Percentiles rank a stretch among this genome's conserved stretches.
Evolutionary conservation across 2,888 invertebrate genomes (phyloP).

Genomic region (Phalera bucephala): DNA sequence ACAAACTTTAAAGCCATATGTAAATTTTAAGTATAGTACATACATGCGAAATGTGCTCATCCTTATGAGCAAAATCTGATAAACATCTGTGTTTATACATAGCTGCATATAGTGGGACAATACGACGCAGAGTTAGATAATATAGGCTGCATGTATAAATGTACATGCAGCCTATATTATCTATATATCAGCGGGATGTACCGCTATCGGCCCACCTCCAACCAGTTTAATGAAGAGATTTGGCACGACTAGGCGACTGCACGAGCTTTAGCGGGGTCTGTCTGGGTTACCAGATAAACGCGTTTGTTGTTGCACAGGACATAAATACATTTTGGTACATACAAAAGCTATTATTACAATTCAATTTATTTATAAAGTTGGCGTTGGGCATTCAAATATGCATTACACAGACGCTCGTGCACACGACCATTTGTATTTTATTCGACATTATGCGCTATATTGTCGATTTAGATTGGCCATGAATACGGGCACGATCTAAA

Average conservation of each 20-base stretch:
- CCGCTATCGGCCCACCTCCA: constrained; percentile 58
- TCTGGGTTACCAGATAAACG: constrained; percentile 50
- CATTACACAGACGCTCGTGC: neutral
- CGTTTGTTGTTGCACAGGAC: constrained; percentile 34
- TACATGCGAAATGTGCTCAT: constrained; percentile 16
- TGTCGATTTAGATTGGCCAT: constrained; percentile 28
- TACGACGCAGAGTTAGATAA: constrained; percentile 19
- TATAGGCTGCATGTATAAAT: constrained; percentile 19
- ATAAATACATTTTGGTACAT: no score
- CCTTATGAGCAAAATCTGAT: constrained; percentile 21
- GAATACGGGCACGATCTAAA: constrained; percentile 25
- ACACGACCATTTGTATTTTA: neutral
- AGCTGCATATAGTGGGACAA: constrained; percentile 12
- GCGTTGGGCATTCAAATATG: neutral
- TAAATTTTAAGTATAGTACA: constrained; percentile 9
- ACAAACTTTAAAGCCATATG: neutral
- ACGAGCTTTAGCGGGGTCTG: constrained; percentile 67
- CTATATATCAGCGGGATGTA: constrained; percentile 51
- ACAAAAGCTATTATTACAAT: constrained; percentile 18
- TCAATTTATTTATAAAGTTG: constrained; percentile 6
- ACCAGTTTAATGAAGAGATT: constrained; percentile 79
- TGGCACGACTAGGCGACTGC: constrained; percentile 70
- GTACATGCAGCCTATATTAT: no score
- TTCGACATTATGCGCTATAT: constrained; percentile 6
- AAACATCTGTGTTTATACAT: constrained; percentile 16